Evolutionary conservation across 1,140 invertebrate species (phyloP).

Genomic region (Heliconius hermathena): DNA sequence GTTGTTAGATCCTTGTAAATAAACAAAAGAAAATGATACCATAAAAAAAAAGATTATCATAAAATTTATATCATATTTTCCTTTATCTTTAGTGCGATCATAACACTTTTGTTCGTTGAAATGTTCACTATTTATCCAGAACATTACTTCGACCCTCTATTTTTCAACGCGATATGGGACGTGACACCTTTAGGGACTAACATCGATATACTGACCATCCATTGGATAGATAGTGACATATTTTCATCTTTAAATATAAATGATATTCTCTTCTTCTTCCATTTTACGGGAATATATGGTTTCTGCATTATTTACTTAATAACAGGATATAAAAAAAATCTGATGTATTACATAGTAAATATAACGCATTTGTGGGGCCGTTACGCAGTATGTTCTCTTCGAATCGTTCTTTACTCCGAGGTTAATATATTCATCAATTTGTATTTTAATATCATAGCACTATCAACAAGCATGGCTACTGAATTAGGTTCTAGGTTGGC

Average conservation of each 20-base stretch:
- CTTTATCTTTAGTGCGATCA: conserved; percentile 1
- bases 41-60: background rate
- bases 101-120: conserved; percentile 24
- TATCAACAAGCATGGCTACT: too few species aligned
- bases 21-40: background rate
- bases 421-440: too few species aligned
- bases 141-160: conserved; percentile 28
- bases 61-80: conserved; percentile 1
- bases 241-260: background rate
- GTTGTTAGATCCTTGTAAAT: background rate
- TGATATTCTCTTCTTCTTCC: too few species aligned
- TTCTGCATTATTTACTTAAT: too few species aligned
- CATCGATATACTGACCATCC: conserved; percentile 7
- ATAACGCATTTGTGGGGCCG: too few species aligned
- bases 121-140: conserved; percentile 31
- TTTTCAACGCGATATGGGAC: conserved; percentile 29
- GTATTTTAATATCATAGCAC: too few species aligned
- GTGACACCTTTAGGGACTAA: conserved; percentile 25
- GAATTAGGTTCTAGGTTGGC: too few species aligned
- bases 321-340: too few species aligned
- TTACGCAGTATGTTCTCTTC: too few species aligned
- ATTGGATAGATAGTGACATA: background rate
- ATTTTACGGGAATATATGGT: background rate
- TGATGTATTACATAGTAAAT: too few species aligned
- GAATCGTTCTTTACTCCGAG: too few species aligned